Percentiles rank a stretch among this genome's conserved stretches.
Conservation (phyloP, 1,140 invertebrate genomes). For the Zophobas morio region DNA sequence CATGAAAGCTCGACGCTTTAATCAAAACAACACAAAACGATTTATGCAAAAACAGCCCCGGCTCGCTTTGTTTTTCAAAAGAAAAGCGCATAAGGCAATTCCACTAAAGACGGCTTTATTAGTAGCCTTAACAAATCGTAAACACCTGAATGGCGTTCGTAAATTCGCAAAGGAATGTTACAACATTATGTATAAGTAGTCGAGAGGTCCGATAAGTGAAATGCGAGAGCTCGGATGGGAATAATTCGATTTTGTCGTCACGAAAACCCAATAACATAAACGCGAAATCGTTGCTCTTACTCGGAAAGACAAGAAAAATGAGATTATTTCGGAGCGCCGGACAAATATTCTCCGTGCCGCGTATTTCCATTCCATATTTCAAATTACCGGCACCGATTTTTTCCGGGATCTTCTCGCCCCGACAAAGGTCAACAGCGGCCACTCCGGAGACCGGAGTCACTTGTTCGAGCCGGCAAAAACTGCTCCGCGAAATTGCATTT, state of each 20-base stretch:
- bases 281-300: conserved; percentile 33
- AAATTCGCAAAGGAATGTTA: background rate
- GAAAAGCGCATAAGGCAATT: no score
- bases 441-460: background rate
- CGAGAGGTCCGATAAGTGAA: background rate
- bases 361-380: conserved; percentile 42
- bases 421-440: conserved; percentile 17
- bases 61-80: no score
- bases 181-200: conserved; percentile 15
- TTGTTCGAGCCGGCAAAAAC: background rate
- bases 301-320: conserved; percentile 44
- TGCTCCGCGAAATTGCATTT: no score
- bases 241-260: conserved; percentile 36
- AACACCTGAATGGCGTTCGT: no score
- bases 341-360: conserved; percentile 39
- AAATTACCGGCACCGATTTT: conserved; percentile 45
- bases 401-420: conserved; percentile 10
- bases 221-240: conserved; percentile 6
- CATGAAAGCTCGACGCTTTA: no score
- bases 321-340: conserved; percentile 41
- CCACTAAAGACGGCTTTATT: no score
- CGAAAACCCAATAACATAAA: conserved; percentile 36
- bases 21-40: no score
- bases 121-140: no score
- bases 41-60: no score